Evolutionary conservation across 2,888 invertebrate species (phyloP).

Genomic region (Portevinia maculata): DNA sequence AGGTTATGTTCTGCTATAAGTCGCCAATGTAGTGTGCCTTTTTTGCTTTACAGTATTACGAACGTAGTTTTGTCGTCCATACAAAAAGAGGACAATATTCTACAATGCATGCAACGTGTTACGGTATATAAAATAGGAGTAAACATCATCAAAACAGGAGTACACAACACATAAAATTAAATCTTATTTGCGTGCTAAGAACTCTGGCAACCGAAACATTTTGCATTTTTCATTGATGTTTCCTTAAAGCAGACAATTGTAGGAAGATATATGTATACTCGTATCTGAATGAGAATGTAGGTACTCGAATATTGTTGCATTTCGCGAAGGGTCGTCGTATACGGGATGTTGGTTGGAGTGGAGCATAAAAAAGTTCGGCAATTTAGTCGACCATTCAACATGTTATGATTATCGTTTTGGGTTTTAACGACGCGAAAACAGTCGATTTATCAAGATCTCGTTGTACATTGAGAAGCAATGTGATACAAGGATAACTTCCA

Average conservation of each 20-base stretch:
- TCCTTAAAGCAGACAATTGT: not conserved
- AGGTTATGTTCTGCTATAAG: not conserved
- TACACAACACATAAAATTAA: constrained; percentile 25
- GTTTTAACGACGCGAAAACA: constrained; percentile 53
- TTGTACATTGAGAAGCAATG: constrained; percentile 29
- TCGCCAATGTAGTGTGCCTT: constrained; percentile 31
- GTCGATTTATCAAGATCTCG: constrained; percentile 59
- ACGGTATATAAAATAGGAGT: constrained; percentile 6
- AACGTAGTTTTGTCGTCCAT: constrained; percentile 26
- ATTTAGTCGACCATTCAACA: constrained; percentile 26
- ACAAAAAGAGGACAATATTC: not conserved
- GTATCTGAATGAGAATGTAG: not conserved
- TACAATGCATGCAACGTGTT: constrained; percentile 6
- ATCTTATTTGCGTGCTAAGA: constrained; percentile 30
- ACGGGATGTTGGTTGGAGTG: not conserved
- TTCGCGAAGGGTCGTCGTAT: not conserved
- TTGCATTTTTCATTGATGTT: constrained; percentile 34
- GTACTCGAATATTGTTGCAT: constrained; percentile 17
- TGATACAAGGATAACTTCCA: constrained; percentile 2
- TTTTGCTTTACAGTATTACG: constrained; percentile 60
- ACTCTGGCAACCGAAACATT: constrained; percentile 22
- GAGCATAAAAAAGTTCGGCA: constrained; percentile 30
- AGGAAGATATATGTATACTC: constrained; percentile 27
- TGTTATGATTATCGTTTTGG: constrained; percentile 48
- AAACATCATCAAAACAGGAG: constrained; percentile 2